phyloP scores from a whole-genome alignment of 30 jellyfish, hydroid and myxozoan species.

The Catostylus mosaicus region DNA sequence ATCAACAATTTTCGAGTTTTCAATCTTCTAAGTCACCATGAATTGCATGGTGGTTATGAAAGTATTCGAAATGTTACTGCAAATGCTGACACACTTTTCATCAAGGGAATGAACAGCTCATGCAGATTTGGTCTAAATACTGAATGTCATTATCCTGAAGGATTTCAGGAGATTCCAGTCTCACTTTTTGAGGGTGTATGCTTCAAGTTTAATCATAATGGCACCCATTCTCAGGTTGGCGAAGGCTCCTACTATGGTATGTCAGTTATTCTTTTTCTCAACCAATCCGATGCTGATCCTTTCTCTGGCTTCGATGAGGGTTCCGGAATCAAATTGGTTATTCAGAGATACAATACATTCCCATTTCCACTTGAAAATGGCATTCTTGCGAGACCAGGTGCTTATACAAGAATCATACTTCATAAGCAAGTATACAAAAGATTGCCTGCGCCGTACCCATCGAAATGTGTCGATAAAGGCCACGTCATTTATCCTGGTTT shows the following conservation, averaged over 20 bases:
- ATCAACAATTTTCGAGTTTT: slow-evolving; percentile 50
- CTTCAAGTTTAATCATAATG: slow-evolving; percentile 61
- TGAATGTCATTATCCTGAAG: slow-evolving; percentile 55
- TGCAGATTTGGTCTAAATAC: slow-evolving; percentile 68
- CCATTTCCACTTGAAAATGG: slow-evolving; percentile 73
- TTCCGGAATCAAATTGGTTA: slow-evolving; percentile 53
- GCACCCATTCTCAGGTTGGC: slow-evolving; percentile 58
- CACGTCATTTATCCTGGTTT: slow-evolving; percentile 48
- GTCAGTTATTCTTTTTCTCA: slow-evolving; percentile 49
- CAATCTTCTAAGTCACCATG: slow-evolving; percentile 31
- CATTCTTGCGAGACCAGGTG: slow-evolving; percentile 54
- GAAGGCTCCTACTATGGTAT: slow-evolving; percentile 71
- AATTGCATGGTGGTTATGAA: slow-evolving; percentile 37
- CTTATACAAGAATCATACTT: slow-evolving; percentile 56
- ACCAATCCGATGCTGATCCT: slow-evolving; percentile 53
- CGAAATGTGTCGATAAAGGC: slow-evolving; percentile 42
- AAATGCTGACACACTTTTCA: slow-evolving; percentile 50
- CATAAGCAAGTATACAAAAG: slow-evolving; percentile 57
- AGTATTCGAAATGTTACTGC: slow-evolving; percentile 42
- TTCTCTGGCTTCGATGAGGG: slow-evolving; percentile 65
- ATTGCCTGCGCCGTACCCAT: slow-evolving; percentile 62
- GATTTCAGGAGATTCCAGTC: slow-evolving; percentile 53
- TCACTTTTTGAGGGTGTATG: slow-evolving; percentile 66
- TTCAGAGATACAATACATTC: slow-evolving; percentile 40
- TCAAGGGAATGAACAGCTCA: slow-evolving; percentile 46